phyloP scores from a whole-genome alignment of 1,140 invertebrate genomes.

The Brachionus manjavacas region DNA sequence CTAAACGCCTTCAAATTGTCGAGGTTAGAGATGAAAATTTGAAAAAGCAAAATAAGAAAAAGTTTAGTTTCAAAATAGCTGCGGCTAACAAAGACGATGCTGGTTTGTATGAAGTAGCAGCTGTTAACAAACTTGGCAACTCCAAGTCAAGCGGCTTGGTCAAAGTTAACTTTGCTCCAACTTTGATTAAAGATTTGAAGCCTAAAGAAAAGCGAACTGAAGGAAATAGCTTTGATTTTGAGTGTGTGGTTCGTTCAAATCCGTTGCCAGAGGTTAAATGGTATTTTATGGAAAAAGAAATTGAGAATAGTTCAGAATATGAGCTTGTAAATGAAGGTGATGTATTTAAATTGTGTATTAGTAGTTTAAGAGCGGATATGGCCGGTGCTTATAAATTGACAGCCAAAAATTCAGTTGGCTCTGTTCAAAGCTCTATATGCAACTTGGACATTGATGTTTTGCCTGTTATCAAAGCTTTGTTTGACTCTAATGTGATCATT shows the following conservation, averaged over 20 bases:
- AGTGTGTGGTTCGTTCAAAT: conserved; percentile 7
- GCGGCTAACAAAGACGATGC: conserved; percentile 86
- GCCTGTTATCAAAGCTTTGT: neutral
- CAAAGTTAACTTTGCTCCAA: conserved; percentile 73
- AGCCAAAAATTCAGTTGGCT: conserved; percentile 13
- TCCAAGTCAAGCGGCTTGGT: conserved; percentile 90
- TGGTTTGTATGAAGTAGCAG: conserved; percentile 90
- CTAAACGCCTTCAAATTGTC: conserved; percentile 4
- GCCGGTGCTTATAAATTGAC: conserved; percentile 47
- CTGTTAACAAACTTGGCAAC: conserved; percentile 90
- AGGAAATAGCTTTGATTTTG: conserved; percentile 10
- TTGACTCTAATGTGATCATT: neutral
- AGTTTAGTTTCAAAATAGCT: conserved; percentile 72
- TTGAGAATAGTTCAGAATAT: neutral
- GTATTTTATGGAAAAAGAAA: conserved; percentile 4
- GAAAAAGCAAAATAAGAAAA: neutral
- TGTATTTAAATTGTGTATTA: conserved; percentile 49
- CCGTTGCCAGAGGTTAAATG: neutral
- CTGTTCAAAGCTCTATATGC: neutral
- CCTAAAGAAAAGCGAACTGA: neutral
- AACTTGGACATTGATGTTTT: conserved; percentile 6
- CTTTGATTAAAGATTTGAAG: neutral
- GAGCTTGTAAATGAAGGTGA: conserved; percentile 44
- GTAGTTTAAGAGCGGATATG: conserved; percentile 48
- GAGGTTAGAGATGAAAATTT: neutral